Conservation (phyloP, 2,888 invertebrate species). For the Agrotis clavis region DNA sequence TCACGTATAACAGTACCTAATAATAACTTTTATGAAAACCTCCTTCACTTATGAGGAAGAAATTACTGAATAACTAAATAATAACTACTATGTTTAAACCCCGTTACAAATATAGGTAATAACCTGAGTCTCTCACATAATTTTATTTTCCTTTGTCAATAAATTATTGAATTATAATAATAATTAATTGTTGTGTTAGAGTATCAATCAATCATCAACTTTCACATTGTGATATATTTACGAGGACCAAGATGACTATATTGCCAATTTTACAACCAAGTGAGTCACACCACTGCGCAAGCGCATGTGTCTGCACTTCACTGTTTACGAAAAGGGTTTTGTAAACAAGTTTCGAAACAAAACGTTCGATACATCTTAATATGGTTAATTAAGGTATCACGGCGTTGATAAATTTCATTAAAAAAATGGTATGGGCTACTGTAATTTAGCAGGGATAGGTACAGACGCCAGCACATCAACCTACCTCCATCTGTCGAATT, state of each 20-base stretch:
- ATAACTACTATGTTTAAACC: constrained; percentile 20
- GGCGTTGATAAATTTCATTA: constrained; percentile 34
- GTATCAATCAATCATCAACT: constrained; percentile 30
- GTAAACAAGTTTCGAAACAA: constrained; percentile 39
- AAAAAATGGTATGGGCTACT: background rate
- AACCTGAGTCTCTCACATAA: background rate
- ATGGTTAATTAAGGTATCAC: constrained; percentile 16
- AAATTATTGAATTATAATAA: background rate
- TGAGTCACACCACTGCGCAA: constrained; percentile 41
- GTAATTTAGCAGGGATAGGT: background rate
- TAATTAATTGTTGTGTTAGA: background rate
- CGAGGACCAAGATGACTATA: constrained; percentile 24
- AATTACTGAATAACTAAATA: background rate
- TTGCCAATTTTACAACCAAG: constrained; percentile 48
- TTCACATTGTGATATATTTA: constrained; percentile 36
- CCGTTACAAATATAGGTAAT: background rate
- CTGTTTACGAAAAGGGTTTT: constrained; percentile 38
- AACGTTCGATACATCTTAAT: constrained; percentile 35
- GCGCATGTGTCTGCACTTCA: constrained; percentile 18
- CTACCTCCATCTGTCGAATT: too few relatives aligned
- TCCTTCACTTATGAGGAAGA: constrained; percentile 1
- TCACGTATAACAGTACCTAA: background rate
- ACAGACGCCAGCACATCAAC: too few relatives aligned
- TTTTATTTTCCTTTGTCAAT: constrained; percentile 32
- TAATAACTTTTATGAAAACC: background rate